Conservation (phyloP, 2,113 vertebrate genomes). For the Argyrosomus japonicus region DNA sequence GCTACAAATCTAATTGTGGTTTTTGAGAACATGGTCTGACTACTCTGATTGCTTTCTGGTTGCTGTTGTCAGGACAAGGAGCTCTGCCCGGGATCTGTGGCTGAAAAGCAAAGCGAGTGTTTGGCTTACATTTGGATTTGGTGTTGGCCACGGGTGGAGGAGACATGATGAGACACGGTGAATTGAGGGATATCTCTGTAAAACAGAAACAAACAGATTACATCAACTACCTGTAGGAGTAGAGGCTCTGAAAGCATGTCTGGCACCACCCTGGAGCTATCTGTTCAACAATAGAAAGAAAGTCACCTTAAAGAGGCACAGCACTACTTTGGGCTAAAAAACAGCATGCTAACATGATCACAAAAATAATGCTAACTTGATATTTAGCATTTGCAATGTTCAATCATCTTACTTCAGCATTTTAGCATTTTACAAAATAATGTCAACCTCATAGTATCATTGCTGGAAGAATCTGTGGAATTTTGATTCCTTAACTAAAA, state of each 20-base stretch:
- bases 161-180: conserved; percentile 47
- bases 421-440: not conserved
- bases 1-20: conserved; percentile 72
- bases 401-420: not conserved
- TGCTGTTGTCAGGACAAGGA: conserved; percentile 51
- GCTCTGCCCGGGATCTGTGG: conserved; percentile 59
- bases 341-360: not conserved
- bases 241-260: not conserved
- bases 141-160: conserved; percentile 32
- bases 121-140: conserved; percentile 58
- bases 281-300: not conserved
- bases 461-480: not conserved
- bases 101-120: conserved; percentile 33
- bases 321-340: too few relatives aligned
- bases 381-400: not conserved
- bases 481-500: not conserved
- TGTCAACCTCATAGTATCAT: not conserved
- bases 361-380: not conserved
- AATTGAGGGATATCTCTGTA: conserved; percentile 25
- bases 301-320: not conserved
- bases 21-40: conserved; percentile 28
- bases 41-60: conserved; percentile 66
- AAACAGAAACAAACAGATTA: conserved; percentile 58
- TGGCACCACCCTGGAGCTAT: conserved; percentile 8
- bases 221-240: conserved; percentile 29